These are phyloP conservation scores for Kryptolebias ocellatus DNA, from an alignment of 2,797 vertebrate species.

Conservation along the genomic window DNA sequence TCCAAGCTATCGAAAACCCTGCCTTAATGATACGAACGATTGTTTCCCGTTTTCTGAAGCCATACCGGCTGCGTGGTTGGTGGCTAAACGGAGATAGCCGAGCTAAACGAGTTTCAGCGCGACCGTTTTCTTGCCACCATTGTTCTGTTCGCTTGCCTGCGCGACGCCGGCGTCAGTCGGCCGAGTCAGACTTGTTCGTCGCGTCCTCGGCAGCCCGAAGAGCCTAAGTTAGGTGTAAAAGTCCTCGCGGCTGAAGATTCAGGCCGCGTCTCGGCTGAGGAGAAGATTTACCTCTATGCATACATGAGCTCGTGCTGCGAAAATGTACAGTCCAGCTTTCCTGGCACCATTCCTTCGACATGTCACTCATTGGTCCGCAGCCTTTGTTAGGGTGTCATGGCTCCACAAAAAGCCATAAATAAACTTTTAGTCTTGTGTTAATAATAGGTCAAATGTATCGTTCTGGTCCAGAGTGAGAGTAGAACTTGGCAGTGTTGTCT, in stretches of 20 bases:
- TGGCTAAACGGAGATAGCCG: conserved; percentile 41
- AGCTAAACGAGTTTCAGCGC: conserved; percentile 45
- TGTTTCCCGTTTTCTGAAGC: conserved; percentile 75
- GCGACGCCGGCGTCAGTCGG: background rate
- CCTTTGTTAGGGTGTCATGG: conserved; percentile 13
- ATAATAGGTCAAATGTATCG: conserved; percentile 6
- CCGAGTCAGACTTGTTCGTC: background rate
- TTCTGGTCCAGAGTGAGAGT: background rate
- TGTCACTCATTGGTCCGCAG: too few species aligned
- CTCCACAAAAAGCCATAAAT: conserved; percentile 28
- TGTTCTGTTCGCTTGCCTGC: conserved; percentile 4
- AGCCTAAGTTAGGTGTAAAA: conserved; percentile 2
- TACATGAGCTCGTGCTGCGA: conserved; percentile 45
- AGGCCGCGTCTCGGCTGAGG: conserved; percentile 48
- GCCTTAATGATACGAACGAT: conserved; percentile 80
- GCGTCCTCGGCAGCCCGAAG: background rate
- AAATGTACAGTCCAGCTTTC: background rate
- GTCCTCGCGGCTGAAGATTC: conserved; percentile 31
- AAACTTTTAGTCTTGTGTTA: conserved; percentile 1
- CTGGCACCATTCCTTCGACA: background rate
- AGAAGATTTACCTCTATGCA: conserved; percentile 77
- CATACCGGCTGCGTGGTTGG: conserved; percentile 75
- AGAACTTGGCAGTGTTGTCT: background rate
- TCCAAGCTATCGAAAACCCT: conserved; percentile 65
- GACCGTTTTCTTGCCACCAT: conserved; percentile 2